Base-by-base conservation (phyloP, 2,888 invertebrate species). In the Leucozona laternaria region DNA sequence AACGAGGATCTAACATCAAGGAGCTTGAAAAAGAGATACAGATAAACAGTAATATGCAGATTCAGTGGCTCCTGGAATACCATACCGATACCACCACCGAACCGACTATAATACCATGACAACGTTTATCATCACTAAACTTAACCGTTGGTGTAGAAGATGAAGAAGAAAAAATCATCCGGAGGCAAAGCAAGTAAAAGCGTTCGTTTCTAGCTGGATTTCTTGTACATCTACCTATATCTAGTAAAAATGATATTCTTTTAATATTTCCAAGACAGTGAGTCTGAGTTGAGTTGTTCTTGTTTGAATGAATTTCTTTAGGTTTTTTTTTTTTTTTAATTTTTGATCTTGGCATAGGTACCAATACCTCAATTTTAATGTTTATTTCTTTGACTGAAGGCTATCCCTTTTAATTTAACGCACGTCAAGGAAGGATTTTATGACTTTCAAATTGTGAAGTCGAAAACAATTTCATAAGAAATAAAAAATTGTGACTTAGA, bases 91-190 rank as follows among this genome's bases (percentile, higher is more conserved):
- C n/a, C 20, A n/a, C 40, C 60, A 43, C 25, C 60, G 13, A 60
- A 22, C n/a, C 17, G 45, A 40, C 60, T 37, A 43, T 62, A 62
- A 62, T 53, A 7, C 60, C 55, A 53, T 43, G 53, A 62, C 62
- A 62, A 79, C 62, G 64, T 79, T 72, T 79, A 64, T 72, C 72
- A 79, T 64, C 72, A 57, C 55, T 55, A 79, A 77, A 53, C 62
- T 71, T 71, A n/a, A 45, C 43, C 43, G 17, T 43, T 48, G 17
- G 31, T 31, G 50, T 62, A 22, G 60, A 45, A 48, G 37, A 34
- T 20, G 31, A 48, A 66, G 31, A 43, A 28, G 31, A 37, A 71
- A 37, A 71, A 71, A n/a, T 60, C 68, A 78, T 58, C 70, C 60
- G 28, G 15, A 60, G 60, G 70, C 70, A 4, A 60, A 31, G 57